Conservation (phyloP, 1,140 invertebrate species). For the Dolichoris vasculosae region DNA sequence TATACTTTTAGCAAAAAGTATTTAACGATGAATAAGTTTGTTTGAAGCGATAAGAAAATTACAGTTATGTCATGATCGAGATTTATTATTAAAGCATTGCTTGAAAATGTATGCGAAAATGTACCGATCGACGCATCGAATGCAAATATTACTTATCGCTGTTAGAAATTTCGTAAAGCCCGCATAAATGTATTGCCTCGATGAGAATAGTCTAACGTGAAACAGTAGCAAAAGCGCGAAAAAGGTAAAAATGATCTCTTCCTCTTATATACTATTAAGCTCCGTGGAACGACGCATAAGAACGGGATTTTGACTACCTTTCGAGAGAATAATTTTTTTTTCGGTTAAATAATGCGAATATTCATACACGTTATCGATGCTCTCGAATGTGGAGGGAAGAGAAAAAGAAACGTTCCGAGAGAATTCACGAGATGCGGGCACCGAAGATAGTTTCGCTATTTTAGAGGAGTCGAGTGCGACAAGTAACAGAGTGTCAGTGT, state of each 20-base stretch:
- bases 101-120: too few species aligned
- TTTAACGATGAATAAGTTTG: too few species aligned
- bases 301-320: neutral
- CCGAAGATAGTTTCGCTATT: conserved; percentile 36
- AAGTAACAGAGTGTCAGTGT: conserved; percentile 42
- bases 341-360: neutral
- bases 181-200: neutral
- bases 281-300: neutral
- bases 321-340: neutral
- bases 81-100: too few species aligned
- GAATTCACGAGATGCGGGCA: conserved; percentile 9
- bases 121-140: too few species aligned
- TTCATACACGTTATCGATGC: neutral
- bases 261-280: neutral
- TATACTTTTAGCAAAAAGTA: too few species aligned
- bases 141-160: neutral
- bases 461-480: neutral
- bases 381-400: neutral
- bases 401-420: neutral
- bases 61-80: too few species aligned
- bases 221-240: neutral
- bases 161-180: neutral
- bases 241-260: neutral
- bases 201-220: neutral
- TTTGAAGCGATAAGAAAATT: too few species aligned